Evolutionary conservation across 2,888 invertebrate species (phyloP).

Genomic region (Strigamia maritima): DNA sequence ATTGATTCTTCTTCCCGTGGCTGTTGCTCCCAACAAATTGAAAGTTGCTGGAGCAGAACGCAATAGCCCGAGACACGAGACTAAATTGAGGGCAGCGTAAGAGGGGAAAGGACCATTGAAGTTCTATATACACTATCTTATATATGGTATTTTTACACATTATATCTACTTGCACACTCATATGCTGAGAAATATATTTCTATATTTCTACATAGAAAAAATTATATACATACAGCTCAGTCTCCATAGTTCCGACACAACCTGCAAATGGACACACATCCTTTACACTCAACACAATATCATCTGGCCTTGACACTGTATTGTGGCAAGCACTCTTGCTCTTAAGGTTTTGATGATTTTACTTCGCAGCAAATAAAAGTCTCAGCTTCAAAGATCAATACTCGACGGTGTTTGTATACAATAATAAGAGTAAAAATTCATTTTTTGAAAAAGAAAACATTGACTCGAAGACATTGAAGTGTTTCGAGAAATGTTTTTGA

Average conservation of each 20-base stretch:
- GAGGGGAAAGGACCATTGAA: conserved; percentile 21
- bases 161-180: background rate
- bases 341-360: background rate
- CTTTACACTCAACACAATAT: background rate
- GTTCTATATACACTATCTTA: background rate
- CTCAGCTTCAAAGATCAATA: conserved; percentile 16
- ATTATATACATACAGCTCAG: too few relatives aligned
- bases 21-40: conserved; percentile 23
- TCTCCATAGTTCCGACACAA: too few relatives aligned
- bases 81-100: conserved; percentile 20
- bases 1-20: conserved; percentile 13
- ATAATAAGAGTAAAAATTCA: background rate
- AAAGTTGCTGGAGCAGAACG: conserved; percentile 32
- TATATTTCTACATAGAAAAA: too few relatives aligned
- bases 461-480: background rate
- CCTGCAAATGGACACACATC: background rate
- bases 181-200: too few relatives aligned
- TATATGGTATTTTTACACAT: too few relatives aligned
- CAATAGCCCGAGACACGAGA: conserved; percentile 31
- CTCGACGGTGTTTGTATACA: background rate
- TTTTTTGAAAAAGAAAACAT: background rate
- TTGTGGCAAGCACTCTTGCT: conserved; percentile 21
- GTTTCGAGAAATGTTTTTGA: background rate
- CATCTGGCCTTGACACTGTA: conserved; percentile 21
- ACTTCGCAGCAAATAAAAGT: background rate